Base-by-base conservation (phyloP, 2,113 vertebrate genomes). In the Panthera tigris region DNA sequence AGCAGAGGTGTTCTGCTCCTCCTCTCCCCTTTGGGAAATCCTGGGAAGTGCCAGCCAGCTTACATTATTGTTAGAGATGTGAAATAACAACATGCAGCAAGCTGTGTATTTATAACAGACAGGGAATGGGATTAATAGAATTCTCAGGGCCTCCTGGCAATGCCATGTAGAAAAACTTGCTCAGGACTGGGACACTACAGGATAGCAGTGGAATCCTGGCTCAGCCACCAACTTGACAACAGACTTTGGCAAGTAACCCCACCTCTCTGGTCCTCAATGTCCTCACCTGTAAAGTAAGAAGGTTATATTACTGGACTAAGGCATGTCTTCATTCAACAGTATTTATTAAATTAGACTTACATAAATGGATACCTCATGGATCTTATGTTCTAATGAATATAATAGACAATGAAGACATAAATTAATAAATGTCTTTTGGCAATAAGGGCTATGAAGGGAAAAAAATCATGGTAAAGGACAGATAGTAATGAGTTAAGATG, bases 1-100 rank as follows among this genome's bases (percentile, higher is more conserved):
- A 95, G 84, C 92, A 97, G 97, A 98, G 97, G 98, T 98, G 97
- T 76, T 97, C 94, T 97, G 97, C 78, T 98, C 95, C 94, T 98
- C 93, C 93, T 97, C 52, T 71, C 36, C 85, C 86, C 97, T 21
- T 61, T 91, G 74, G 33, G 65, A 89, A 96, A 45, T 87, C 94
- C 95, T 81, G 93, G 29, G 63, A 96, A 74, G 71, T 66, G 74
- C 27, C 25, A 33, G 23, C 69, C 80, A 92, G 93, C 69, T 87
- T 3, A 0, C 78, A 73, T 84, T 93, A 91, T 96, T 87, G 96
- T 71, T 94, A 90, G 61, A 82, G 52, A 86, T 52, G 50, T 76
- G 31, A 93, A 96, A 92, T 65, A 85, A 91, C 66, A 92, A 57
- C 61, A 83, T 0, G 5, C 69, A 66, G 36, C 55, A 87, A 92